Conservation (phyloP, 2,888 invertebrate species). For the Drosophila conformis region DNA sequence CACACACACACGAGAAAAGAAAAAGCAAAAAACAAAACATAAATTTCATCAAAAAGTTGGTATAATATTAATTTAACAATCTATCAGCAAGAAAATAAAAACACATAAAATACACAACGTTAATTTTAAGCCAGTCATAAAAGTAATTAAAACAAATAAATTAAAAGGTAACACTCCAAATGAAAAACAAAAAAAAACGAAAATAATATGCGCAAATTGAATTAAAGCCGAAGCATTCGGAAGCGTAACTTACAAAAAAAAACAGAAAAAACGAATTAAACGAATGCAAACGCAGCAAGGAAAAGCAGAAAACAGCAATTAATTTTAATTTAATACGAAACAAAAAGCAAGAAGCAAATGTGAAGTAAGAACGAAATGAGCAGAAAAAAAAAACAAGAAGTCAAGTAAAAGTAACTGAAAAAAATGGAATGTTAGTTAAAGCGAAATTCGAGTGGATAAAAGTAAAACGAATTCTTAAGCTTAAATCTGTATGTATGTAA, state of each 20-base stretch:
- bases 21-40: slow-evolving; percentile 13
- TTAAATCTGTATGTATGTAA: slow-evolving; percentile 83
- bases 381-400: slow-evolving; percentile 44
- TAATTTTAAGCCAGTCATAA: slow-evolving; percentile 76
- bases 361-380: slow-evolving; percentile 65
- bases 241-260: slow-evolving; percentile 45
- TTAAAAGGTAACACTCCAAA: slow-evolving; percentile 56
- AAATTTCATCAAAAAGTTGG: slow-evolving; percentile 61
- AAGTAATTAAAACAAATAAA: slow-evolving; percentile 59
- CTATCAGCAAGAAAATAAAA: slow-evolving; percentile 57
- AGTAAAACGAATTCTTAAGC: slow-evolving; percentile 80
- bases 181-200: slow-evolving; percentile 23
- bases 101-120: slow-evolving; percentile 67
- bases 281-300: slow-evolving; percentile 43
- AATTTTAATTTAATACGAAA: slow-evolving; percentile 68
- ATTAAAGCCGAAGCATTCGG: slow-evolving; percentile 30
- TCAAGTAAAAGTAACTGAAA: slow-evolving; percentile 34
- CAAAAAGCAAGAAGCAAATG: slow-evolving; percentile 45
- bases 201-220: slow-evolving; percentile 59
- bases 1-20: slow-evolving; percentile 32
- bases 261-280: slow-evolving; percentile 49
- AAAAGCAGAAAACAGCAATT: slow-evolving; percentile 56
- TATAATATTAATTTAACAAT: slow-evolving; percentile 64
- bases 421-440: slow-evolving; percentile 68
- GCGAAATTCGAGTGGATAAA: slow-evolving; percentile 53